Evolutionary conservation across 2,797 vertebrate genomes (phyloP).

Genomic region (Acomys russatus): DNA sequence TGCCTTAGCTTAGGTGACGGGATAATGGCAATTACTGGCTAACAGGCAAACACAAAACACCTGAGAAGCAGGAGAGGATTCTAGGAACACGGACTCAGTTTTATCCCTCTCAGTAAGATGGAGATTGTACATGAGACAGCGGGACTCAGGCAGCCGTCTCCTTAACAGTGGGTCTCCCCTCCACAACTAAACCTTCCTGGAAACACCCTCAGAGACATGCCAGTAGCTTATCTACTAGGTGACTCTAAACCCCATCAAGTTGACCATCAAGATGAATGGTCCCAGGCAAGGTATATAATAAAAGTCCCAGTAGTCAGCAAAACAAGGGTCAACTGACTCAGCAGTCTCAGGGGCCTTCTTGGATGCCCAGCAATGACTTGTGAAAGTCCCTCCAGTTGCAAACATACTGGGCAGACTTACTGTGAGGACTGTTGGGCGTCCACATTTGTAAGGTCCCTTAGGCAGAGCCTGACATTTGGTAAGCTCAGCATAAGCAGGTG

Average conservation of each 20-base stretch:
- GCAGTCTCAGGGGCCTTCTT: no score
- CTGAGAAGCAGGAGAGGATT: no score
- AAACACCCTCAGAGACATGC: not conserved
- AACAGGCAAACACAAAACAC: no score
- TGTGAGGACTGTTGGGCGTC: no score
- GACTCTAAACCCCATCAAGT: not conserved
- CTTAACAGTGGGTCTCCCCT: not conserved
- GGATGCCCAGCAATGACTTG: not conserved
- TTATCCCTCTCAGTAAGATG: no score
- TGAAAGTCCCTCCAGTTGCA: not conserved
- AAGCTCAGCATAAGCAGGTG: not conserved
- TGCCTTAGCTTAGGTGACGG: no score
- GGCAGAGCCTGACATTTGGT: not conserved
- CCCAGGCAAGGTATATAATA: not conserved
- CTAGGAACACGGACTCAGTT: no score
- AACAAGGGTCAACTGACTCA: not conserved
- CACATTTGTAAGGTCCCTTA: not conserved
- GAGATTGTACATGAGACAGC: no score
- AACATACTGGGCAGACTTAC: not conserved
- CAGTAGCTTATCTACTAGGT: not conserved
- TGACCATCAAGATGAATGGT: not conserved
- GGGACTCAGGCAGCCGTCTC: no score
- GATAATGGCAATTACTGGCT: no score
- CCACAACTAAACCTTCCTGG: not conserved
- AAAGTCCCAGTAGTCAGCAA: not conserved